Base-by-base conservation (phyloP, 2,113 vertebrate genomes). In the Atherinomorus stipes region DNA sequence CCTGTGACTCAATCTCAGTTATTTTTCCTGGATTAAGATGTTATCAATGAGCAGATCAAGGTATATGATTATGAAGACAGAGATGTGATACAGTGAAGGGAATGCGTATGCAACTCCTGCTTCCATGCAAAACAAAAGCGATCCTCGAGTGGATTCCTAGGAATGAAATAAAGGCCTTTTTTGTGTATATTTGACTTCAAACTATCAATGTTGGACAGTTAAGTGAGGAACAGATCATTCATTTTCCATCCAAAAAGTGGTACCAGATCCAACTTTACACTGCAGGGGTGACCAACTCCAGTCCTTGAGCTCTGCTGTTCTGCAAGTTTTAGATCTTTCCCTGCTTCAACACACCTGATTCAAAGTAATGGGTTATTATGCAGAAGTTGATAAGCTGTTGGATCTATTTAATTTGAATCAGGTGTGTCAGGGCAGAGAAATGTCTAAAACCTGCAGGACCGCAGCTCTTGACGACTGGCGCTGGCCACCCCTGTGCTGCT, bases 1-100 rank as follows among this genome's bases (percentile, higher is more conserved):
- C 51, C 56, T 47, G 22, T 56, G 63, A 42, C 31, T 64, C 59
- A 58, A 23, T 81, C 72, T 53, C 28, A 63, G 42, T 58, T 47
- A 23, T 19, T 40, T 72, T 49, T 61, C 49, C 34, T 38, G 37
- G 42, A 73, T 64, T 52, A n/a, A 65, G 25, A 75, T 8, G 2
- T 6, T 54, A 31, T 60, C 60, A 62, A 23, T 34, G 1, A 23
- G 18, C 34, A 51, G 40, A 7, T 64, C 34, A 19, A 4, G 12
- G 53, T 62, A 7, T 77, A 68, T 11, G 38, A 42, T 31, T 64
- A 73, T 26, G 23, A 45, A 45, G n/a, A 71, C 10, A 15, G 21
- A 63, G 38, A 37, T 7, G 45, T 63, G 52, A 57, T 11, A 42
- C 54, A 22, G 51, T 3, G 3, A 61, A 71, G 11, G 15, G 12